Evolutionary conservation across 2,888 invertebrate species (phyloP), one percentile per base, ranked within the genome.

Genomic region (Autographa gamma): DNA sequence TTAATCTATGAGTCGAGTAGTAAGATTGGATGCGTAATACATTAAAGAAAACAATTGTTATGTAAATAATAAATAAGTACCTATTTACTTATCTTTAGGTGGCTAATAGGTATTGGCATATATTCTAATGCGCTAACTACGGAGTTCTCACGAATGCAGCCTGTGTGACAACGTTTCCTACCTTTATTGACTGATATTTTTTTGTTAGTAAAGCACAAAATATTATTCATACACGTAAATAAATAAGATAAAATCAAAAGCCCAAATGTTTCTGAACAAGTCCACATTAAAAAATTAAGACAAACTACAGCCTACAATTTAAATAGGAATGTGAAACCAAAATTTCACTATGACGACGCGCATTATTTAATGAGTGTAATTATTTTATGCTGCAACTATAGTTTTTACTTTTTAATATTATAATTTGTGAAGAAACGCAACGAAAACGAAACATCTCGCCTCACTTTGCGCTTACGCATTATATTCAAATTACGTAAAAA

Each of bases 401-500:
- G 11, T 38, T 14, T 9, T 16, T 32, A 16, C 18, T 25, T 32
- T 14, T n/a, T 52, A 38, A 74, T 41, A 43, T 34, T 61, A 14
- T 64, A 67, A 63, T 74, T 59, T 43, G 58, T 54, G 32, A 63
- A 74, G 66, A 48, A 48, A 48, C 48, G 48, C n/a, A 48, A 48
- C n/a, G 48, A 48, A 48, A 48, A 62, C 68, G 68, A 56, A 64
- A 34, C 58, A 67, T 69, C 61, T 63, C 59, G 19, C 34, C 54
- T 60, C 48, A 67, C 32, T 66, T 56, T 52, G 68, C 19, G 64
- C 60, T 34, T 71, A 73, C 71, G 76, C 76, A 69, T 70, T 69
- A 69, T 59, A 76, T 75, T 66, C 38, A 60, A 73, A 71, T 74
- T 76, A 79, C 67, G 60, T 66, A 74, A 82, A 25, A 72, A 60